Base-by-base conservation (phyloP, 2,113 vertebrate species). In the Callorhinus ursinus region DNA sequence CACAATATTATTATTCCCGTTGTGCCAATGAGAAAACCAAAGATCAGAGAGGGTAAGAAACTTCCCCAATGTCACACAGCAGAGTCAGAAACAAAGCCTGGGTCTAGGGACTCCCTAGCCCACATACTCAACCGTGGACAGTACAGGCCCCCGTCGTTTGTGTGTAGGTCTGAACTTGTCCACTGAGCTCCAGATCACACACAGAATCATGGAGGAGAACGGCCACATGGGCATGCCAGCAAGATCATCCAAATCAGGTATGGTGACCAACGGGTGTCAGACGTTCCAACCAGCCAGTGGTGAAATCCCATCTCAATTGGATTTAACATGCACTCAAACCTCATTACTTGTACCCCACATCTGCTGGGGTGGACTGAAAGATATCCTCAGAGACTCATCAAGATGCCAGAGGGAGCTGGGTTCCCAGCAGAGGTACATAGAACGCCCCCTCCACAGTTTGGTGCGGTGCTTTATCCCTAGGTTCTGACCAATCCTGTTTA, bases 401-500 rank as follows among this genome's bases (percentile, higher is more conserved):
- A 9, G 61, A 53, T 33, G 65, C 51, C 36, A 51, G 57, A 92
- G 33, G 28, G 39, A 83, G 21, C 10, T 26, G 39, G 46, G 7
- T 31, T 88, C 71, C 6, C 24, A 39, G 36, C 11, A 80, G 33
- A 83, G 63, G 14, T 18, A 33, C 14, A 76, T 10, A 49, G n/a
- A 33, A 39, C 0, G 7, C 0, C 2, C 28, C 28, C 31, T 39
- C 24, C 67, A 65, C 1, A 2, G 31, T 15, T 49, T 5, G 49
- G 24, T 2, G 19, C 0, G 10, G 26, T 31, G n/a, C 19, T 76
- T 33, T 21, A 11, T 21, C 33, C n/a, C 16, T 0, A 46, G 19
- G 14, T 57, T 42, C 90, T 46, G 42, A 77, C 33, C 59, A 63
- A 85, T 42, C 51, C 55, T 83, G 16, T 51, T 42, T 2, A 76